Conservation (phyloP, 2,113 vertebrate genomes). For the Strix uralensis region DNA sequence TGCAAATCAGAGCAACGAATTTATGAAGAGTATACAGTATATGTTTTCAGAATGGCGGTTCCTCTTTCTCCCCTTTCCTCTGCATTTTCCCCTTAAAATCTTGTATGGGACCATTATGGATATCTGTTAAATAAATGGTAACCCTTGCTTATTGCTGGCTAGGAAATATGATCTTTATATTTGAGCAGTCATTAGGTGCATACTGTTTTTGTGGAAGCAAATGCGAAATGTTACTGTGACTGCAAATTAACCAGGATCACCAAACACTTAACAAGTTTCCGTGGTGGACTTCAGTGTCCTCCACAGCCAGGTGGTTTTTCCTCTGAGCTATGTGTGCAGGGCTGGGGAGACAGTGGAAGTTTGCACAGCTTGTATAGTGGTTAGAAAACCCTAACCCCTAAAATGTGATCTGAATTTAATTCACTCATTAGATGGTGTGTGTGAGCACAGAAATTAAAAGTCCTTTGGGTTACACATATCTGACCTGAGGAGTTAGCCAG, state of each 20-base stretch:
- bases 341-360: background rate
- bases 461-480: background rate
- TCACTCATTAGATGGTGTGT: background rate
- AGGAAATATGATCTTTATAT: background rate
- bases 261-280: background rate
- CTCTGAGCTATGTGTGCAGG: background rate
- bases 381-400: background rate
- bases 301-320: background rate
- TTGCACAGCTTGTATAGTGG: background rate
- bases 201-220: background rate
- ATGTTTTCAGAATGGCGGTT: background rate
- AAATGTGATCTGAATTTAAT: background rate
- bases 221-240: background rate
- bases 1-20: background rate
- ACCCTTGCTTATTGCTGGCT: background rate
- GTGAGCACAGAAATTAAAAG: background rate
- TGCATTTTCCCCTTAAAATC: background rate
- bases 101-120: background rate
- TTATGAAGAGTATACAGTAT: background rate
- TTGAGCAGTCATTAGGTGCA: background rate
- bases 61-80: background rate
- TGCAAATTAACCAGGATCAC: background rate
- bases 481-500: conserved; percentile 18
- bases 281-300: background rate
- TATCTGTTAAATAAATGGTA: background rate